Evolutionary conservation across 2,888 invertebrate genomes (phyloP), one percentile per base, ranked within the genome.

Genomic region (Drosophila longiperda): DNA sequence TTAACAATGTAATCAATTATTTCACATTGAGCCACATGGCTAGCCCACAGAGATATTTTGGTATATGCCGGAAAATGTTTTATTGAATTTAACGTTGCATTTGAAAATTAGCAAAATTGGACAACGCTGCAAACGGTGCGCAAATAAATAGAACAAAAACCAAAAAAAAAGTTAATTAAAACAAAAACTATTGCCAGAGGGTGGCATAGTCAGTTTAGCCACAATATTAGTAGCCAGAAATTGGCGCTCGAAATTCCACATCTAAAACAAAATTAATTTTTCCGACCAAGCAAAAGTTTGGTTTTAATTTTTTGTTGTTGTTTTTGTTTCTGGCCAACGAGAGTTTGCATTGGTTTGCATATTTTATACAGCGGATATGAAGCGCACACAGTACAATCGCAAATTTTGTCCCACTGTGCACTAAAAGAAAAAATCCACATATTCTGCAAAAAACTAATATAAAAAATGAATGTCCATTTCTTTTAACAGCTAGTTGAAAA

Each of bases 311-410:
- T 49, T 45, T 58, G 9, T 12, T 57, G 61, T 36, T 66, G 20
- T 66, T 55, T 33, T 49, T 54, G 49, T 65, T 53, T 54, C 66
- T 76, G 75, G 59, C 71, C 80, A 74, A 62, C 67, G 67, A 75
- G 85, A 82, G 89, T 84, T 77, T 81, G 87, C 89, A 80, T 87
- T 87, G 85, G 83, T 87, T 89, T 87, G 87, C 87, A 87, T 87
- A 87, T 87, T 87, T 89, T 85, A 87, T 89, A 72, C 67, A 63
- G 84, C 89, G 83, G 75, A 89, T 86, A 82, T 86, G 89, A 79
- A 67, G 73, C 74, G 58, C 77, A 71, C 49, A 54, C 45, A 48
- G 23, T 8, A 4, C 29, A 52, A 34, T 34, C 53, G 48, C 32
- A 38, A 29, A 17, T 12, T 3, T 45, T 34, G 62, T 20, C 38